These are phyloP conservation scores for Mechanitis mazaeus DNA, from an alignment of 2,888 invertebrate species.

Conservation along the genomic window DNA sequence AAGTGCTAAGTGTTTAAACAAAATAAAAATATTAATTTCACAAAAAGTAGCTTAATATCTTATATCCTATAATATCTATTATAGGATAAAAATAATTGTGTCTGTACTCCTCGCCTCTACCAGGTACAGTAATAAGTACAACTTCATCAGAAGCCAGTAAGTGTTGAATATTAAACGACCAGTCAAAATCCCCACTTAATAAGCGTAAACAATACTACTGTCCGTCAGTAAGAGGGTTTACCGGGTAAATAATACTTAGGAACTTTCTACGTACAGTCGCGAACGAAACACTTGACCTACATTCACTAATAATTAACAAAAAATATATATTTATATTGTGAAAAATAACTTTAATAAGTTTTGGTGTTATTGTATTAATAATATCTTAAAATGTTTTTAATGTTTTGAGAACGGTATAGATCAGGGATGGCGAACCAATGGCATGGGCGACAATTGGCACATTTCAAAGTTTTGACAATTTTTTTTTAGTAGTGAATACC, in stretches of 20 bases:
- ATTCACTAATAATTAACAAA: neutral
- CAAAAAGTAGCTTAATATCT: too few species aligned
- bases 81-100: too few species aligned
- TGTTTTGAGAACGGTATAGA: neutral
- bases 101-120: neutral
- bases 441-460: too few species aligned
- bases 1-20: too few species aligned
- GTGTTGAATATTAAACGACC: constrained; percentile 24
- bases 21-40: too few species aligned
- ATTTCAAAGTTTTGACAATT: too few species aligned
- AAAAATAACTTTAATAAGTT: too few species aligned
- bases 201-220: constrained; percentile 31
- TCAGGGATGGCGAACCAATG: too few species aligned
- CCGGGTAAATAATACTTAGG: constrained; percentile 30
- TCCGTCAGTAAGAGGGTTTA: constrained; percentile 33
- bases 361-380: too few species aligned
- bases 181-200: constrained; percentile 28
- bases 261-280: constrained; percentile 33
- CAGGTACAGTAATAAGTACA: constrained; percentile 14
- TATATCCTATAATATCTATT: too few species aligned
- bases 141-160: constrained; percentile 14
- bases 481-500: too few species aligned
- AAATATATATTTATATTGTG: neutral
- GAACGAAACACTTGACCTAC: constrained; percentile 3
- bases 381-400: neutral